Percentiles rank a stretch among this genome's conserved stretches.
These are phyloP conservation scores for Hanleya hanleyi DNA, from an alignment of 2,888 invertebrate species.

Conservation along the genomic window DNA sequence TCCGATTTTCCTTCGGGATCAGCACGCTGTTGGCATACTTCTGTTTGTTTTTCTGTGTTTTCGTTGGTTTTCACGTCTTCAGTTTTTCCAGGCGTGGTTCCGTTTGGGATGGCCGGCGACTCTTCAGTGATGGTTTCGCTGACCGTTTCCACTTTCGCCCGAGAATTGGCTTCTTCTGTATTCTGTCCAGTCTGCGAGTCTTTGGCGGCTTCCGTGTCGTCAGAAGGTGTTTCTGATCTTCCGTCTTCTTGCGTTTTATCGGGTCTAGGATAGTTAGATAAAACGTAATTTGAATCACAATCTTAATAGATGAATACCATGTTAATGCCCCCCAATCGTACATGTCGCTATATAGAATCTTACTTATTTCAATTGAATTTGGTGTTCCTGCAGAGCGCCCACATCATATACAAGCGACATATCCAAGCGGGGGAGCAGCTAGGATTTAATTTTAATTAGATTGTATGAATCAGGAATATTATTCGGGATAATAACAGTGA, in stretches of 20 bases:
- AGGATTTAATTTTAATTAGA: no score
- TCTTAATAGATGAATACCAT: no score
- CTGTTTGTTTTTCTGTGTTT: not conserved
- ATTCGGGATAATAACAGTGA: no score
- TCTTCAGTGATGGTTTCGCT: not conserved
- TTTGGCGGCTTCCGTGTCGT: not conserved
- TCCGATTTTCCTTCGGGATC: conserved; percentile 1
- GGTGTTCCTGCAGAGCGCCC: no score
- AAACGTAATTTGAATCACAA: no score
- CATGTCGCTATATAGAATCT: no score
- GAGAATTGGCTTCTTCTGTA: not conserved
- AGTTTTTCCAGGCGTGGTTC: not conserved
- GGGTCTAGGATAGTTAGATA: not conserved
- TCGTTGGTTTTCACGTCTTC: not conserved
- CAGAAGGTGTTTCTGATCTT: not conserved
- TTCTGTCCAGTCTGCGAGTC: not conserved
- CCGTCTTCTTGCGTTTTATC: conserved; percentile 1
- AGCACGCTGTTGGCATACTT: not conserved
- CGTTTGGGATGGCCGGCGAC: not conserved
- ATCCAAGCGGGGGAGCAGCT: no score
- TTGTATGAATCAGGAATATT: no score
- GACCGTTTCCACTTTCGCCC: not conserved
- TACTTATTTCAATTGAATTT: no score
- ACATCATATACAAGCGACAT: no score
- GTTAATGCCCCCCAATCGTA: no score